phyloP scores from a whole-genome alignment of 2,888 invertebrate genomes.

The Watsonalla binaria region DNA sequence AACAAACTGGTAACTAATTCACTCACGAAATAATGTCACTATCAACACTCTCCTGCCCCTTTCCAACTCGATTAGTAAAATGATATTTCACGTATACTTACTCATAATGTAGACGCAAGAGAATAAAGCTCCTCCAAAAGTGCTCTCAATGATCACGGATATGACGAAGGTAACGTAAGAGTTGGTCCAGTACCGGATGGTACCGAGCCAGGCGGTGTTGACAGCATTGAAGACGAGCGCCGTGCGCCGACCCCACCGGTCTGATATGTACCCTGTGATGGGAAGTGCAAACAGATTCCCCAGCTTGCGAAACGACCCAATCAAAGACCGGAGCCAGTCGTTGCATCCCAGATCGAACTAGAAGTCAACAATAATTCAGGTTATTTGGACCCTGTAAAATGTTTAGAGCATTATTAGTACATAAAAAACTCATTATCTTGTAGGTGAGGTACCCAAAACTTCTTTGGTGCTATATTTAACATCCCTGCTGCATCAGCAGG shows the following conservation, averaged over 20 bases:
- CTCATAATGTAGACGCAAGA: slow-evolving; percentile 84
- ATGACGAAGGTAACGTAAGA: slow-evolving; percentile 82
- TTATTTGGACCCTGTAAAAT: no score
- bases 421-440: no score
- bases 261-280: slow-evolving; percentile 84
- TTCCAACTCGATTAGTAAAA: no score
- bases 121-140: slow-evolving; percentile 82
- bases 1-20: no score
- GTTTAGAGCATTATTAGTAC: no score
- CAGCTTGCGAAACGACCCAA: slow-evolving; percentile 84
- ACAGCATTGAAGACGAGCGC: slow-evolving; percentile 78
- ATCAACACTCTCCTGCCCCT: no score
- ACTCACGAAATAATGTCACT: no score
- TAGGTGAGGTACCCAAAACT: no score
- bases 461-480: no score
- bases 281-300: slow-evolving; percentile 84
- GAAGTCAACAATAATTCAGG: slow-evolving; percentile 9
- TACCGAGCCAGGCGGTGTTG: slow-evolving; percentile 64
- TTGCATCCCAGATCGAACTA: slow-evolving; percentile 82
- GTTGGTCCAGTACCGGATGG: slow-evolving; percentile 47
- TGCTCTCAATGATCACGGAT: slow-evolving; percentile 84
- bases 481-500: not conserved
- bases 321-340: slow-evolving; percentile 84
- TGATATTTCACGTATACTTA: slow-evolving; percentile 33
- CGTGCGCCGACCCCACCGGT: slow-evolving; percentile 83